phyloP scores from a whole-genome alignment of 2,113 vertebrate genomes.

The Daboia siamensis region DNA sequence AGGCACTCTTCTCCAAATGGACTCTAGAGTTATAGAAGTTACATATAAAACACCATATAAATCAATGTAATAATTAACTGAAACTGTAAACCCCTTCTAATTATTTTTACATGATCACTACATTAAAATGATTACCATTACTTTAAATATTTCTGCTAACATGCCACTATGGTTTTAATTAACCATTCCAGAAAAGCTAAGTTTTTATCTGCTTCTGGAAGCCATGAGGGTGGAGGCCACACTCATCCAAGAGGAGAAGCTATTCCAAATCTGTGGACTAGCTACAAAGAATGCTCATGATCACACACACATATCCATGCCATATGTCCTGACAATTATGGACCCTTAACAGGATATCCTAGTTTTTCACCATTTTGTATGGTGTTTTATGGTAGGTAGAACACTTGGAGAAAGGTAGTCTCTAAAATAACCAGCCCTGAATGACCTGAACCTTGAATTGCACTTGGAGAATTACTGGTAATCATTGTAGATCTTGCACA shows the following conservation, averaged over 20 bases:
- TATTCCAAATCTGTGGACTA: neutral
- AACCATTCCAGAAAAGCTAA: neutral
- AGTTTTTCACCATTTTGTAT: neutral
- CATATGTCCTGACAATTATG: neutral
- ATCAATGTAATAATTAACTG: neutral
- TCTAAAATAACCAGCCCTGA: neutral
- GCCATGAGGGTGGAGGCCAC: neutral
- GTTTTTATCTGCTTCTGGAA: neutral
- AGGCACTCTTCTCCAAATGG: neutral
- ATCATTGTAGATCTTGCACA: neutral
- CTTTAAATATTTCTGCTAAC: neutral
- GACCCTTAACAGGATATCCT: neutral
- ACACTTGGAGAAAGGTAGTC: neutral
- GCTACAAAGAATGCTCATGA: neutral
- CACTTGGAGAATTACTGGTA: neutral
- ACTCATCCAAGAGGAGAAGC: neutral
- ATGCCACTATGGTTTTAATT: neutral
- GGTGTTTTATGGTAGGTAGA: neutral
- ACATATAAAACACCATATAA: neutral
- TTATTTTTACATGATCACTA: neutral
- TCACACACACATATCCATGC: neutral
- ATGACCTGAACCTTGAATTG: neutral
- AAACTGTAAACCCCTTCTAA: neutral
- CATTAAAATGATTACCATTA: neutral
- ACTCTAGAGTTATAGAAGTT: neutral